Conservation (phyloP, 1,140 invertebrate genomes). For the Hetaerina americana region DNA sequence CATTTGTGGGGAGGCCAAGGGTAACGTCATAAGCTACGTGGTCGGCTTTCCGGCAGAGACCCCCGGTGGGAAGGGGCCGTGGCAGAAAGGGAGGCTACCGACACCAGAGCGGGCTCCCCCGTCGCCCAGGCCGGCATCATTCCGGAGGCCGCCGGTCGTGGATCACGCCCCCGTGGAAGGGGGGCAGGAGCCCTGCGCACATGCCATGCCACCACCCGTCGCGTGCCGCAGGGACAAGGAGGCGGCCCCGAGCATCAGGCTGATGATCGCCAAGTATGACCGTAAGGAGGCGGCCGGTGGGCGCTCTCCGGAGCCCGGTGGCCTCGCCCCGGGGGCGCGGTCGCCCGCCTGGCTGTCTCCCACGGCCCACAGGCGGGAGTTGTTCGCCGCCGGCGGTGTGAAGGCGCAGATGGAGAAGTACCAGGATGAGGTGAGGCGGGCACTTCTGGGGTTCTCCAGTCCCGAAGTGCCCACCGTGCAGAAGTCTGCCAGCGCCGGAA, state of each 20-base stretch:
- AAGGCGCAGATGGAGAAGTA: constrained; percentile 39
- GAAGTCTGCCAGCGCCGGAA: constrained; percentile 37
- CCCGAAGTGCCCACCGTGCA: neutral
- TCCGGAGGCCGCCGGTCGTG: neutral
- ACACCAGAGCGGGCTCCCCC: neutral
- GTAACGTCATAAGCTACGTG: constrained; percentile 23
- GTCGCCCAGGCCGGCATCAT: neutral
- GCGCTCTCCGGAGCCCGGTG: constrained; percentile 31
- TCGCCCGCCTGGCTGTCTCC: constrained; percentile 47
- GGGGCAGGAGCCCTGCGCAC: neutral
- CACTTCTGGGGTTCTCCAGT: neutral
- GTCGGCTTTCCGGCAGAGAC: constrained; percentile 14
- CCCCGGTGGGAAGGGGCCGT: constrained; percentile 14
- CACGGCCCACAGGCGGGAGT: constrained; percentile 32
- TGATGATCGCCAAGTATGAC: constrained; percentile 53
- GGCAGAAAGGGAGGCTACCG: neutral
- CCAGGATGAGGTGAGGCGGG: constrained; percentile 31
- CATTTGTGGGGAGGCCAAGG: constrained; percentile 39
- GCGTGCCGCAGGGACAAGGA: constrained; percentile 24
- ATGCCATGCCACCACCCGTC: constrained; percentile 1
- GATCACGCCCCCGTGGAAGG: neutral
- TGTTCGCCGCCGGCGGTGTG: constrained; percentile 18
- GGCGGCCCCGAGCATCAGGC: constrained; percentile 45
- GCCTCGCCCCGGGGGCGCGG: constrained; percentile 32
- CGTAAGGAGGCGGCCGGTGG: constrained; percentile 30